Percentiles rank a stretch among this genome's conserved stretches.
phyloP scores from a whole-genome alignment of 2,888 invertebrate species.

The Tetramorium bicarinatum region DNA sequence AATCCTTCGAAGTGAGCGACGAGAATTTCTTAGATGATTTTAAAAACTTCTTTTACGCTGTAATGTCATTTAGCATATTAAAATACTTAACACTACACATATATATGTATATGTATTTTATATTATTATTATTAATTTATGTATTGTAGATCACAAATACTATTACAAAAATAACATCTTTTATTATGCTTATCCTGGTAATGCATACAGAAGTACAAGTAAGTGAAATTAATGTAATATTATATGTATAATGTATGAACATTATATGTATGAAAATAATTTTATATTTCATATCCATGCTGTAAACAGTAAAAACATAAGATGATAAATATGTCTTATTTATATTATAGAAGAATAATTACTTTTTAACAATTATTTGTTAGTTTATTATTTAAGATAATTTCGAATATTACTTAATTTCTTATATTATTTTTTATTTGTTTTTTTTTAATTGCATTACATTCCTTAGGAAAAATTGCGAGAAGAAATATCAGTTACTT shows the following conservation, averaged over 20 bases:
- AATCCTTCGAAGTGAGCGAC: background rate
- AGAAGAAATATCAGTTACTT: background rate
- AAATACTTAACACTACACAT: too few relatives aligned
- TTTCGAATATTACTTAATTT: background rate
- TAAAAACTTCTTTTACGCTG: background rate
- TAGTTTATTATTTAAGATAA: background rate
- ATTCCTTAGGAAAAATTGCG: slow-evolving; percentile 11
- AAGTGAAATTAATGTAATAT: slow-evolving; percentile 14
- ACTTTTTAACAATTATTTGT: background rate
- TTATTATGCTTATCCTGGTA: background rate
- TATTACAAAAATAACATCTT: background rate
- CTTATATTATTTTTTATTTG: background rate
- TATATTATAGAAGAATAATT: too few relatives aligned
- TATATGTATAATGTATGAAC: background rate
- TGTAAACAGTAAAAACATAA: too few relatives aligned
- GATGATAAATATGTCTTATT: too few relatives aligned
- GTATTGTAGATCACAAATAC: background rate
- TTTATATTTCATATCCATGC: too few relatives aligned
- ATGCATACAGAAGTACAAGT: slow-evolving; percentile 19
- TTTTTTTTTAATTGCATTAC: background rate
- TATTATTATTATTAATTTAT: background rate
- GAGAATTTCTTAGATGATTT: slow-evolving; percentile 1
- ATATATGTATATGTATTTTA: too few relatives aligned
- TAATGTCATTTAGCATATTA: background rate
- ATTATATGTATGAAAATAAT: background rate